Percentiles rank a stretch among this genome's conserved stretches.
Evolutionary conservation across 2,113 vertebrate genomes (phyloP).

Genomic region (Istiophorus platypterus): DNA sequence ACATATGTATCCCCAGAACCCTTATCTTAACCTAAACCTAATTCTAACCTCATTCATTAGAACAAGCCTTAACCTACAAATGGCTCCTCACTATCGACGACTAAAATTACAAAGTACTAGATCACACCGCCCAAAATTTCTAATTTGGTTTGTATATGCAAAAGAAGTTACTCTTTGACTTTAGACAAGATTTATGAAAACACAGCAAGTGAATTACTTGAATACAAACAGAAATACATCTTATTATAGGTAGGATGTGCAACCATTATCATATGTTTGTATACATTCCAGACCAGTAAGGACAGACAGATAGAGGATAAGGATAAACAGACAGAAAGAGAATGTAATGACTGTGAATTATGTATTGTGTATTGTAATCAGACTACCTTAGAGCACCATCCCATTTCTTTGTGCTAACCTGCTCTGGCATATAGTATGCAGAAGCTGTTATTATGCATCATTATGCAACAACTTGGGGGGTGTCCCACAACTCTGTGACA

Average conservation of each 20-base stretch:
- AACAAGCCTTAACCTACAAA: not conserved
- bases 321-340: not conserved
- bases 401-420: conserved; percentile 7
- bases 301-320: not conserved
- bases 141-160: conserved; percentile 15
- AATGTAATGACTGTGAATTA: not conserved
- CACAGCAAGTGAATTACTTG: conserved; percentile 9
- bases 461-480: conserved; percentile 26
- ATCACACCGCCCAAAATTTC: not conserved
- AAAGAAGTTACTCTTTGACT: conserved; percentile 26
- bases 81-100: not conserved
- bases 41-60: not conserved
- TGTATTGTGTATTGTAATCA: no score
- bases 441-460: conserved; percentile 33
- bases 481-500: conserved; percentile 31
- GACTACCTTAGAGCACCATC: not conserved
- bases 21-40: not conserved
- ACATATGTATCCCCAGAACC: not conserved
- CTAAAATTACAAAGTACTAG: not conserved
- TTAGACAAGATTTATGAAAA: conserved; percentile 32
- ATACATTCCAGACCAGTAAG: not conserved
- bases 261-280: not conserved
- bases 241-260: not conserved
- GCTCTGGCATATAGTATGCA: not conserved
- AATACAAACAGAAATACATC: conserved; percentile 32